Conservation (phyloP, 2,888 invertebrate species). For the Ophraella communa region DNA sequence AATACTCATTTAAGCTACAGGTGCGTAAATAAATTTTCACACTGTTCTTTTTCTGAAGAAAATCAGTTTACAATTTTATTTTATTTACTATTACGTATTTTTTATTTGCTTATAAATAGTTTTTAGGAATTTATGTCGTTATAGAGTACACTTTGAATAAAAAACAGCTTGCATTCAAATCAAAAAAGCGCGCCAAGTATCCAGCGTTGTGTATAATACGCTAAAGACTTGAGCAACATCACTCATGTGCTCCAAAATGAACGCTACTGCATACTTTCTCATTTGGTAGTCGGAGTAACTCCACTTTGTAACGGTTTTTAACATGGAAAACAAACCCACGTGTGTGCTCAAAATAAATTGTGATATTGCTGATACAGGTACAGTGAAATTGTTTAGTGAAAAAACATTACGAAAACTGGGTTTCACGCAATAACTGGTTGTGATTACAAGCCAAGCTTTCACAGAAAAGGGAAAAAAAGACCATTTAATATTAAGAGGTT, state of each 20-base stretch:
- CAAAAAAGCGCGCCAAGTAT: no score
- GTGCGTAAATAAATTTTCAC: no score
- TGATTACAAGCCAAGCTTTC: neutral
- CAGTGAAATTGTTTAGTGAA: neutral
- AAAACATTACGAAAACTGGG: neutral
- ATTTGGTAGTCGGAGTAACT: neutral
- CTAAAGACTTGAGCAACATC: neutral
- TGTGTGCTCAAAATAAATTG: neutral
- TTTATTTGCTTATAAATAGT: no score
- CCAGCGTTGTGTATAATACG: neutral
- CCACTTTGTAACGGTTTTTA: neutral
- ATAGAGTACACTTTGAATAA: no score
- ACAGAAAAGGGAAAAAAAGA: neutral
- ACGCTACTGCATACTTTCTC: neutral
- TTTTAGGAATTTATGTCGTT: no score
- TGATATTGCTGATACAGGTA: neutral
- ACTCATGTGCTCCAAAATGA: no score
- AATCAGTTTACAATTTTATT: no score
- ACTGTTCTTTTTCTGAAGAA: no score
- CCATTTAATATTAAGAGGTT: neutral
- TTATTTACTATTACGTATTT: no score
- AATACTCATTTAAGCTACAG: no score
- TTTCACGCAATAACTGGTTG: neutral
- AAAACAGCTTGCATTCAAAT: no score
- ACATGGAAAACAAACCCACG: neutral